Evolutionary conservation across 2,797 vertebrate genomes (phyloP).

Genomic region (Acipenser transmontanus): DNA sequence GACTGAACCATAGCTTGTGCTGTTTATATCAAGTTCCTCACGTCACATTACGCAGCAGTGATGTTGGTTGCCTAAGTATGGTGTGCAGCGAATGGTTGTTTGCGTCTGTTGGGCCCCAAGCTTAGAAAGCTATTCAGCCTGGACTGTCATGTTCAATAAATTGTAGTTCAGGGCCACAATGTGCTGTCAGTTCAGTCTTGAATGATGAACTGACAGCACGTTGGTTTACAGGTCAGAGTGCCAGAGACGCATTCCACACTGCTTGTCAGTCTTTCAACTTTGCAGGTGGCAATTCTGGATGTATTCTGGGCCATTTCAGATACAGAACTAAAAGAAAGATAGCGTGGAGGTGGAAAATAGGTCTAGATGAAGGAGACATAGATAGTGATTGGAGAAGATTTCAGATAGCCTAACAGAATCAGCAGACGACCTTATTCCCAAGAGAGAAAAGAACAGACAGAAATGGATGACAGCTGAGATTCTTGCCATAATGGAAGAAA

Average conservation of each 20-base stretch:
- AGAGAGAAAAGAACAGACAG: too few relatives aligned
- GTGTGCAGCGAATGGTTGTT: background rate
- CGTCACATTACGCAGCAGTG: background rate
- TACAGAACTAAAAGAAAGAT: too few relatives aligned
- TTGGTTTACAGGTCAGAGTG: background rate
- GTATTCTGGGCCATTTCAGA: too few relatives aligned
- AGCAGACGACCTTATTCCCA: too few relatives aligned
- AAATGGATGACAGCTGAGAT: too few relatives aligned
- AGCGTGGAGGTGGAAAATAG: too few relatives aligned
- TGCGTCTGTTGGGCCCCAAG: background rate
- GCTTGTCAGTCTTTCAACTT: background rate
- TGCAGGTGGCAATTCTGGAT: background rate
- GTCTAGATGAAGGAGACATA: too few relatives aligned
- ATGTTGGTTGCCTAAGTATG: background rate
- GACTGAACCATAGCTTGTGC: background rate
- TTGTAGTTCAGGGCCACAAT: background rate
- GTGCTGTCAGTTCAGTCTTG: too few relatives aligned
- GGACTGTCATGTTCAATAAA: background rate
- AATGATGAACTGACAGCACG: background rate
- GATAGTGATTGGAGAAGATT: too few relatives aligned
- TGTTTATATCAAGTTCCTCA: background rate
- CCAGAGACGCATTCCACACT: background rate
- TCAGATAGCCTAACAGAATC: too few relatives aligned
- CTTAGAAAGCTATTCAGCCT: background rate
- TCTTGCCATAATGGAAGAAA: too few relatives aligned